Base-by-base conservation (phyloP, 2,797 vertebrate genomes). In the Brachymystax lenok region DNA sequence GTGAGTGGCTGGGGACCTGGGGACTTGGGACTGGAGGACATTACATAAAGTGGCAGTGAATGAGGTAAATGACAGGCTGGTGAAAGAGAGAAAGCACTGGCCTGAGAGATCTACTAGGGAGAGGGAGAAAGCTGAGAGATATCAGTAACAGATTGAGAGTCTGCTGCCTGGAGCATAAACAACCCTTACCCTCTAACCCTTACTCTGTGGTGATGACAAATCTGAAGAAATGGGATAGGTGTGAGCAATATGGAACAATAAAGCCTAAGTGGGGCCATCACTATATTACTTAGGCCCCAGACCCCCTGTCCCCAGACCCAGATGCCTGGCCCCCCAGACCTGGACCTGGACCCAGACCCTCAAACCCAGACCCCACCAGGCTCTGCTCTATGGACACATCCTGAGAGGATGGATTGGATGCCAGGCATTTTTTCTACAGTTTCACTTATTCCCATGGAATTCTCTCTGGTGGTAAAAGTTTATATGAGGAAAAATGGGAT, bases 361-460 rank as follows among this genome's bases (percentile, higher is more conserved):
- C 35, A 56, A 19, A 54, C 17, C 14, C 52, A 54, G 54, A 56
- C 17, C 4, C 54, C 54, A 56, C 54, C 54, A 17, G 16, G 54
- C 54, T 56, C 54, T 56, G 54, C 19, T 56, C 4, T 17, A 19
- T n/a, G 16, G 3, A n/a, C 13, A n/a, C 54, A 56, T 17, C 54
- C 30, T 33, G 5, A 4, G 14, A 35, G 35, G 35, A 40, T 40
- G 40, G 40, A 40, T 40, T 14, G 24, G 70, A 71, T 71, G 50
- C 70, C 70, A 71, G 46, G 50, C 46, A 71, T 71, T 30, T 17
- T 16, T 54, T 16, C 14, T 54, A 51, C 13, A 24, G 16, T 59
- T 59, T 59, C 54, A 5, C 54, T 59, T 50, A n/a, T 52, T 71
- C 70, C 24, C 70, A 71, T 27, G 27, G 70, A 71, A 24, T 59